Conservation (phyloP, 2,888 invertebrate species). For the Pediacus dermestoides region DNA sequence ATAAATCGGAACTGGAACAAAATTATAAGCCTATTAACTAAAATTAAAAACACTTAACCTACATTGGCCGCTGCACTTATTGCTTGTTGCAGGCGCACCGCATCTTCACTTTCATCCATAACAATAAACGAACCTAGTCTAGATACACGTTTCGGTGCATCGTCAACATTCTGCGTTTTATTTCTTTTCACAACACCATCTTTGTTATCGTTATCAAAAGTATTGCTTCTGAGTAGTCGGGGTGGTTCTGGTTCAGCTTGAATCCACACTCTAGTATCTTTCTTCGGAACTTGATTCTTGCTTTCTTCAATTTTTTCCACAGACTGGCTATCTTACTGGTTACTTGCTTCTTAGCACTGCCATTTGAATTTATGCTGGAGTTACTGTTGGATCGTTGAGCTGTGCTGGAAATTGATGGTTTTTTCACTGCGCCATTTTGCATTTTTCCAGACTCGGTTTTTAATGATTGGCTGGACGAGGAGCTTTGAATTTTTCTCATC, state of each 20-base stretch:
- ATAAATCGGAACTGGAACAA: neutral
- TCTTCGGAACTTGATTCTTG: slow-evolving; percentile 56
- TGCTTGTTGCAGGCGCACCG: neutral
- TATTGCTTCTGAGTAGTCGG: slow-evolving; percentile 60
- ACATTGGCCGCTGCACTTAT: slow-evolving; percentile 3
- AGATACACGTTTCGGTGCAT: slow-evolving; percentile 49
- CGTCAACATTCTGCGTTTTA: slow-evolving; percentile 32
- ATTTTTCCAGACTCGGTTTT: slow-evolving; percentile 46
- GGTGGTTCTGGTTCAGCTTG: slow-evolving; percentile 44
- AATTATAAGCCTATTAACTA: too few relatives aligned
- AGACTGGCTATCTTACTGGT: slow-evolving; percentile 77
- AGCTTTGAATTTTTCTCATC: slow-evolving; percentile 48
- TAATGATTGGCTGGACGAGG: slow-evolving; percentile 57
- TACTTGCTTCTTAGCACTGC: slow-evolving; percentile 56
- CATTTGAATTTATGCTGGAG: slow-evolving; percentile 50
- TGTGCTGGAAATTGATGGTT: slow-evolving; percentile 34
- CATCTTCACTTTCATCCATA: slow-evolving; percentile 43
- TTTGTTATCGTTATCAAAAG: slow-evolving; percentile 63
- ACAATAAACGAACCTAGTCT: slow-evolving; percentile 54
- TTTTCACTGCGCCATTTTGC: slow-evolving; percentile 38
- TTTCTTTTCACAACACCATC: slow-evolving; percentile 31
- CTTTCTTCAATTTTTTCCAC: slow-evolving; percentile 76
- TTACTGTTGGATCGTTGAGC: slow-evolving; percentile 57
- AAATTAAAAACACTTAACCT: slow-evolving; percentile 1
- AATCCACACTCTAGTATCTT: slow-evolving; percentile 48